Evolutionary conservation across 1,140 invertebrate species (phyloP).

Genomic region (Zaprionus kolodkinae): DNA sequence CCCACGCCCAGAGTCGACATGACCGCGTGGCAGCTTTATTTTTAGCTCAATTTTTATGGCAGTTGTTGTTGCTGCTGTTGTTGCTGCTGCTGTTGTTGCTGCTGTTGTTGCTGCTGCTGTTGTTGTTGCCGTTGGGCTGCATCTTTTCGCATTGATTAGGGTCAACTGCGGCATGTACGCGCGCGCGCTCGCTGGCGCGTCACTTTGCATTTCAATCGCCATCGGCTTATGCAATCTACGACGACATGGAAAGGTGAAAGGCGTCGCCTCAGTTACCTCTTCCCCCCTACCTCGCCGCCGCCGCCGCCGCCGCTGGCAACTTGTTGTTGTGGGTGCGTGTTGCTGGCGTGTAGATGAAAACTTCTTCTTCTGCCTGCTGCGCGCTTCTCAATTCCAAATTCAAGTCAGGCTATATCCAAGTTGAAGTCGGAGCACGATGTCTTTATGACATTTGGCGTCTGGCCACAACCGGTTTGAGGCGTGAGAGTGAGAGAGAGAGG

Average conservation of each 20-base stretch:
- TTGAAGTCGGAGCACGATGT: constrained; percentile 14
- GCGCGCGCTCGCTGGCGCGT: constrained; percentile 1
- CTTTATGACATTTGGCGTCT: constrained; percentile 49
- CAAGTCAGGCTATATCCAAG: constrained; percentile 30
- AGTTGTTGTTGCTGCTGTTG: constrained; percentile 1
- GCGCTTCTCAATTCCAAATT: constrained; percentile 53
- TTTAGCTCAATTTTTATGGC: constrained; percentile 4
- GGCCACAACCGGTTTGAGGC: constrained; percentile 36
- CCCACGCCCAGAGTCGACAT: background rate
- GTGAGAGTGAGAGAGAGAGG: background rate
- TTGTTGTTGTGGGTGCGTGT: constrained; percentile 23
- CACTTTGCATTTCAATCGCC: constrained; percentile 53
- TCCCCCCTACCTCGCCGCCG: background rate
- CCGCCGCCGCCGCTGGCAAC: background rate
- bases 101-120: constrained; percentile 13
- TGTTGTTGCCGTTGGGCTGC: constrained; percentile 37
- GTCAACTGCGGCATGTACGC: constrained; percentile 31
- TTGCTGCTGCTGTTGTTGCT: constrained; percentile 8
- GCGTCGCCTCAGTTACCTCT: constrained; percentile 16
- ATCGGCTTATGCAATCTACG: constrained; percentile 46
- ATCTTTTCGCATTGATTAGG: constrained; percentile 59
- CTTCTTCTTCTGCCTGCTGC: constrained; percentile 21
- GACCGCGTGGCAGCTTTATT: background rate
- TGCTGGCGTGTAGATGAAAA: constrained; percentile 58
- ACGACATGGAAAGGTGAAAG: constrained; percentile 54